Conservation (phyloP, 2,113 vertebrate genomes). For the Percina caprodes region DNA sequence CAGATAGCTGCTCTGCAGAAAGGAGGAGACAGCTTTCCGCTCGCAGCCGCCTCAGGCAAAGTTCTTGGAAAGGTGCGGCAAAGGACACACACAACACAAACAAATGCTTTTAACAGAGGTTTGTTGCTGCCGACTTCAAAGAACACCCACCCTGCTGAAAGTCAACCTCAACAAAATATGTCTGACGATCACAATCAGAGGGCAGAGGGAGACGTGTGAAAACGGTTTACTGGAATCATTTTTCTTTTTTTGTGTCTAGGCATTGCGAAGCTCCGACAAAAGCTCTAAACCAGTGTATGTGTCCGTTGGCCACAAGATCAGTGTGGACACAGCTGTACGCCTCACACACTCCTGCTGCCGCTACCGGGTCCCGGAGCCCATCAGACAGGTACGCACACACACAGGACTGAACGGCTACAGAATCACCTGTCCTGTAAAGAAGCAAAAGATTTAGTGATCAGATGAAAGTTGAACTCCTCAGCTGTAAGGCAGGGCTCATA, state of each 20-base stretch:
- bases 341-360: conserved; percentile 89
- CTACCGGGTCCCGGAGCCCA: conserved; percentile 92
- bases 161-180: conserved; percentile 18
- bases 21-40: conserved; percentile 88
- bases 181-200: not conserved
- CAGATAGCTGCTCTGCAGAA: conserved; percentile 87
- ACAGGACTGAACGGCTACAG: not conserved
- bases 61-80: conserved; percentile 88
- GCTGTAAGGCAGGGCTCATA: conserved; percentile 16
- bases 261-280: conserved; percentile 83
- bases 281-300: conserved; percentile 92
- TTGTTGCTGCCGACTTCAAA: conserved; percentile 32
- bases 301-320: conserved; percentile 91
- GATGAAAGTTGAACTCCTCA: conserved; percentile 16
- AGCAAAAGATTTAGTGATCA: conserved; percentile 1
- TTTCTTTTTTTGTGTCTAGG: conserved; percentile 77
- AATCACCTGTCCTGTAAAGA: not conserved
- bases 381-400: conserved; percentile 88
- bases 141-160: not conserved
- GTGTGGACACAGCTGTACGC: conserved; percentile 87
- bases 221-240: not conserved
- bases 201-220: not conserved
- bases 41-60: conserved; percentile 84
- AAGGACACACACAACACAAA: conserved; percentile 38
- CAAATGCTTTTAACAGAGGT: conserved; percentile 17